Percentiles rank a stretch among this genome's conserved stretches.
phyloP scores from a whole-genome alignment of 2,888 invertebrate species.

The Meteorus cinctellus region DNA sequence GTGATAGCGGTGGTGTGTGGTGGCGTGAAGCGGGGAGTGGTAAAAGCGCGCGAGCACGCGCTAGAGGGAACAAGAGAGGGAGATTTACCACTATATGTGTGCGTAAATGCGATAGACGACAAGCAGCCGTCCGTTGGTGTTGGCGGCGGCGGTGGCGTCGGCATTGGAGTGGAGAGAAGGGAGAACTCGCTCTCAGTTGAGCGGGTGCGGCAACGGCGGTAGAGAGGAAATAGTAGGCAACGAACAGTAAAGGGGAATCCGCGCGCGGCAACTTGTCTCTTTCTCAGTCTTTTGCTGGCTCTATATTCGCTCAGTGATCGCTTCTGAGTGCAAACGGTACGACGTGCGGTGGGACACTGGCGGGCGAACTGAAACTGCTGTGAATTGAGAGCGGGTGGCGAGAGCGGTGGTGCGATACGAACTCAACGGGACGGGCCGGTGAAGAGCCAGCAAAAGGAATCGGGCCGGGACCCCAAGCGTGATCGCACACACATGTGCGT shows the following conservation, averaged over 20 bases:
- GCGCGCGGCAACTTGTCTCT: conserved; percentile 45
- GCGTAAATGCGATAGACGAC: conserved; percentile 54
- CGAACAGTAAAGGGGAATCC: not conserved
- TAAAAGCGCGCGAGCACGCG: conserved; percentile 50
- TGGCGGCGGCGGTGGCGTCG: conserved; percentile 42
- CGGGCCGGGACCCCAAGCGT: conserved; percentile 50
- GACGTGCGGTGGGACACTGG: conserved; percentile 73
- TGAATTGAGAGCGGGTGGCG: conserved; percentile 51
- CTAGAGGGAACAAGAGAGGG: conserved; percentile 53
- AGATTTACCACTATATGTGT: conserved; percentile 29
- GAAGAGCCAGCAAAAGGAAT: conserved; percentile 30
- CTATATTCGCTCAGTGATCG: conserved; percentile 26
- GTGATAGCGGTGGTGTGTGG: conserved; percentile 50
- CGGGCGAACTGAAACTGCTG: conserved; percentile 57
- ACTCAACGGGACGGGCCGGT: conserved; percentile 46
- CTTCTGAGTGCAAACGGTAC: conserved; percentile 68
- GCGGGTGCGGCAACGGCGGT: conserved; percentile 16
- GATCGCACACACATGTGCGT: conserved; percentile 50
- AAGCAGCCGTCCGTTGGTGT: conserved; percentile 54
- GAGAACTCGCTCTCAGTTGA: conserved; percentile 22
- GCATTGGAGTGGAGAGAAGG: conserved; percentile 51
- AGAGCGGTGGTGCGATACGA: conserved; percentile 44
- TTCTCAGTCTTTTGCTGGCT: conserved; percentile 1
- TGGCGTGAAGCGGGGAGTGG: conserved; percentile 36
- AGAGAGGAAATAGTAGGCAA: conserved; percentile 10